A percentile compares a stretch with the other conserved stretches of the same genome.
Evolutionary conservation across 2,113 vertebrate species (phyloP).

Genomic region (Brachyistius frenatus): DNA sequence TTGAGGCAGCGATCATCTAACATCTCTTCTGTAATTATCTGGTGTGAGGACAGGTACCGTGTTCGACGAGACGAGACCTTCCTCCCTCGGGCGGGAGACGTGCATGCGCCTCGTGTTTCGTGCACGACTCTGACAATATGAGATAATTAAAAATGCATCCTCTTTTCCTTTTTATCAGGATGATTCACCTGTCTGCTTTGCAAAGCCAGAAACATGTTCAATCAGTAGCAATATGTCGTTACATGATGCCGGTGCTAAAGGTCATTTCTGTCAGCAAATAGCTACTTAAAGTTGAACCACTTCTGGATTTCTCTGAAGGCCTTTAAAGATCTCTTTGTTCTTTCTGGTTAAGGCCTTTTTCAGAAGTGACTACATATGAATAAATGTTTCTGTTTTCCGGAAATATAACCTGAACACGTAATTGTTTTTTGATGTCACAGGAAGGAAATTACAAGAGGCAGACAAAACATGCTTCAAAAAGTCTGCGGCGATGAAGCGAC

Average conservation of each 20-base stretch:
- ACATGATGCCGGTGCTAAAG: constrained; percentile 5
- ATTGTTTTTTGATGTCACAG: too few species aligned
- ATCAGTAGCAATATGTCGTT: neutral
- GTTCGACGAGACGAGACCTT: neutral
- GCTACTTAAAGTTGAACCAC: neutral
- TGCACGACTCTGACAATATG: neutral
- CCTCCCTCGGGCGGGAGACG: constrained; percentile 1
- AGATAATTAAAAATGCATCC: constrained; percentile 6
- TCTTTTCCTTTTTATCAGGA: neutral
- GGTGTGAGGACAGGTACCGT: neutral
- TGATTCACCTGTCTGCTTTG: constrained; percentile 3
- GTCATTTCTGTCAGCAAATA: constrained; percentile 20
- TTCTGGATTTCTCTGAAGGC: neutral
- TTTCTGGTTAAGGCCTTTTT: neutral
- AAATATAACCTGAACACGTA: too few species aligned
- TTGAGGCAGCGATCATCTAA: constrained; percentile 12
- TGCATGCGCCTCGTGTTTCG: neutral
- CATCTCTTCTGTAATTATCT: constrained; percentile 15
- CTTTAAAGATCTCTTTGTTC: neutral
- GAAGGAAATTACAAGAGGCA: too few species aligned
- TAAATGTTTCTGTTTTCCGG: too few species aligned
- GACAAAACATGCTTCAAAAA: too few species aligned
- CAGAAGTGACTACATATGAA: neutral
- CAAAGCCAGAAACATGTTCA: constrained; percentile 4
- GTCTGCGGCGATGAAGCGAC: too few species aligned